Conservation (phyloP, 2,113 vertebrate genomes). For the Fregetta grallaria region DNA sequence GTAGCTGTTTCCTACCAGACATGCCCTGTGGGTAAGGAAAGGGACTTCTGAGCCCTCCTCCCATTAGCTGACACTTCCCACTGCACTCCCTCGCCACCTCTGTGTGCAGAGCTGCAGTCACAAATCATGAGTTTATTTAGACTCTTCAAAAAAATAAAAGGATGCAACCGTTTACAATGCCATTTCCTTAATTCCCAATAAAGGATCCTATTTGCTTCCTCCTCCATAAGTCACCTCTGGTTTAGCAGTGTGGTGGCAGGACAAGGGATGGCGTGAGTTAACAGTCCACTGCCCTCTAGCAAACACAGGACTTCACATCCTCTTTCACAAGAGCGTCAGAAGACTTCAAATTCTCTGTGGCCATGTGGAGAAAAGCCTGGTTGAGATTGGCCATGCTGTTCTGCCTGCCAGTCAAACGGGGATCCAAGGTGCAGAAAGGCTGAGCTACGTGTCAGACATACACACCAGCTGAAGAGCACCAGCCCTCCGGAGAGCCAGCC, state of each 20-base stretch:
- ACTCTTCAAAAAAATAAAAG: background rate
- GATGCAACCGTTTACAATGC: background rate
- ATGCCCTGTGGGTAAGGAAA: background rate
- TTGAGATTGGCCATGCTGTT: background rate
- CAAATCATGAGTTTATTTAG: background rate
- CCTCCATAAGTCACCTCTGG: background rate
- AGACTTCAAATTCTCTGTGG: background rate
- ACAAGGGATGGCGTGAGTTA: background rate
- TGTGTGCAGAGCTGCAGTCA: background rate
- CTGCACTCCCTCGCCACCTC: background rate
- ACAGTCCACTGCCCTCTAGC: background rate
- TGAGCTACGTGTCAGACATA: background rate
- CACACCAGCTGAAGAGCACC: background rate
- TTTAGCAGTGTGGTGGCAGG: background rate
- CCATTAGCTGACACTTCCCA: background rate
- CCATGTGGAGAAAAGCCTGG: background rate
- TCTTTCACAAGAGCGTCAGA: background rate
- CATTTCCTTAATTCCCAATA: slow-evolving; percentile 48
- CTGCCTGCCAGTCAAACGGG: background rate
- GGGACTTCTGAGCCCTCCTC: background rate
- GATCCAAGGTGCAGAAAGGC: background rate
- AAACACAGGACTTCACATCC: background rate
- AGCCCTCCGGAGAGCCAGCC: background rate
- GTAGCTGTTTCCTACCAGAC: slow-evolving; percentile 7
- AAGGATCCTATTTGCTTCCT: slow-evolving; percentile 43